Base-by-base conservation (phyloP, 2,113 vertebrate species). In the Lagopus muta region DNA sequence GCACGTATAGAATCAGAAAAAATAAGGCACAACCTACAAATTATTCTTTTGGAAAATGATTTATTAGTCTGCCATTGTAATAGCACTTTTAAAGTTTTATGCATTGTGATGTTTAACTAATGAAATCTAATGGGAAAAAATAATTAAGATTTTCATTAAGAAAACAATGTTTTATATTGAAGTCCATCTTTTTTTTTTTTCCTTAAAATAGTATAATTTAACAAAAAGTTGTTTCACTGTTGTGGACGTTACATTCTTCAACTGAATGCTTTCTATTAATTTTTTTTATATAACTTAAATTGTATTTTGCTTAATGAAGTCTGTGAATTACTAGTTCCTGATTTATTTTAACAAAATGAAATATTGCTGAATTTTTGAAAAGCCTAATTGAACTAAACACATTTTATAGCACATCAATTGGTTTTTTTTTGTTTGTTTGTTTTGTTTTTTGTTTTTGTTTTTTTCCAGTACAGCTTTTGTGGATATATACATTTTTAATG, bases 161-260 rank as follows among this genome's bases (percentile, higher is more conserved):
- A 2, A 0, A 8, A 16, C 4, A 13, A 42, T 21, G 2, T 66
- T 61, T 58, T 24, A 22, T 27, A 38, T 0, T 48, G 18, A 36
- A 21, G 13, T 25, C 11, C 2, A 20, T 5, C 25, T 34, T 52
- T 52, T 27, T 52, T 52, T 70, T 32, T 8, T 16, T 3, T 14
- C 3, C 7, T 28, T 32, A 55, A n/a, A 54, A 54, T 15, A 87
- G 0, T 3, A 34, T 11, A 67, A 17, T 2, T 8, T 54, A 3
- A 54, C 21, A 38, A 71, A 72, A 73, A 64, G 6, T 11, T 12
- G 14, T 34, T 8, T 64, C 79, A 38, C 28, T 17, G 16, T 52
- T 5, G 36, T 28, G 3, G 4, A 71, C 34, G 77, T 91, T 73
- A 12, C 6, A 48, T 34, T 47, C 14, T 64, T 2, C 7, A 77